These are phyloP conservation scores for Copsychus sechellarum DNA, from an alignment of 2,113 vertebrate genomes.

Conservation along the genomic window DNA sequence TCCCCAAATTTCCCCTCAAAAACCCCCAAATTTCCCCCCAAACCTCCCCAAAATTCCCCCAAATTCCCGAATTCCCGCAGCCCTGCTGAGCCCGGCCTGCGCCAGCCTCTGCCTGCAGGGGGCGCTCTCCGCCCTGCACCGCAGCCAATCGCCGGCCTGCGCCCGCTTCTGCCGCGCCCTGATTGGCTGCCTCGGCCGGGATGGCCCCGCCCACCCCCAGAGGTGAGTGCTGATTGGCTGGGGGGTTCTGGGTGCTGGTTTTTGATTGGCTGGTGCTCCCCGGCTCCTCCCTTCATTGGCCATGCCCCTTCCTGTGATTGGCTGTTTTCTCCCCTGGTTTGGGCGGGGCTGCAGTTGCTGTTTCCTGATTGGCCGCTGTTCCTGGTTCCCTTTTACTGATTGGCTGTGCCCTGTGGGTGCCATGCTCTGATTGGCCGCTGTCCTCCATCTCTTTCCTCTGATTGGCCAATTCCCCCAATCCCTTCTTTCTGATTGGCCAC, in stretches of 20 bases:
- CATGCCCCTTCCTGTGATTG: background rate
- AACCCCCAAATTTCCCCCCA: no score
- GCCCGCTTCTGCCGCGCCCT: background rate
- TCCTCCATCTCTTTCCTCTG: no score
- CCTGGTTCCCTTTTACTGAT: no score
- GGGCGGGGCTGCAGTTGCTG: accelerated
- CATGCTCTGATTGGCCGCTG: background rate
- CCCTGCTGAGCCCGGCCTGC: background rate
- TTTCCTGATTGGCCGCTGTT: background rate
- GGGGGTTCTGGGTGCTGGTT: no score
- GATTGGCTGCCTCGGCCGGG: background rate
- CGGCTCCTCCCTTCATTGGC: background rate
- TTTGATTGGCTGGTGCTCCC: background rate
- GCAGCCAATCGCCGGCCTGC: background rate
- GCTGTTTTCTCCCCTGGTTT: accelerated
- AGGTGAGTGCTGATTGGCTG: background rate
- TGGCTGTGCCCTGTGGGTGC: no score
- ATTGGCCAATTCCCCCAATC: no score
- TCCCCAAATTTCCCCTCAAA: no score
- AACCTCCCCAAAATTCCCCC: no score
- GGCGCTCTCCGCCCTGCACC: background rate
- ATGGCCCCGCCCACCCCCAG: background rate
- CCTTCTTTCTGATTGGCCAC: background rate
- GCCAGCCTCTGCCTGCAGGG: background rate
- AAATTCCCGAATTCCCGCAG: no score